Base-by-base conservation (phyloP, 2,797 vertebrate species). In the Acanthurus tractus region DNA sequence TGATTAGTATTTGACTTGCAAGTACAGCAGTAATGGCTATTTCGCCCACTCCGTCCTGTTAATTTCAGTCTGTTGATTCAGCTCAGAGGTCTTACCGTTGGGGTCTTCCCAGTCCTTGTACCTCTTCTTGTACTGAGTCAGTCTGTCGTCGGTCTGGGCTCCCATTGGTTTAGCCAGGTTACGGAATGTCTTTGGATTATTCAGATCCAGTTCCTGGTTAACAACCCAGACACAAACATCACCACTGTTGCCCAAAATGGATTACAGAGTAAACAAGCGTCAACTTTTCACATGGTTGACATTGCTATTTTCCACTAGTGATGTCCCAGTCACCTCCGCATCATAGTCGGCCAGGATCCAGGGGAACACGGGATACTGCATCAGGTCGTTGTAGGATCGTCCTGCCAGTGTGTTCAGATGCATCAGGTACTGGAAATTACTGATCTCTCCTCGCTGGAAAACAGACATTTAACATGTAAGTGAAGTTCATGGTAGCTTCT, bases 361-460 rank as follows among this genome's bases (percentile, higher is more conserved):
- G 48, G 98, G 98, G 81, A 99, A 99, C 75, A 99, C 98, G 0
- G 98, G 98, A 75, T 99, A 99, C 94, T 99, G 98, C 98, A 99
- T 99, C 77, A 99, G 96, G 82, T 99, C 98, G 1, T 99, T 99
- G 83, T 99, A 99, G 13, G 98, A 99, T 74, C 98, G 96, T 55
- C 98, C 98, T 0, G 98, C 98, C 93, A 99, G 79, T 0, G 98
- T 99, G 94, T 99, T 99, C 77, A 99, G 95, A 81, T 99, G 98
- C 98, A 99, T 99, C 92, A 99, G 90, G 84, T 99, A 99, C 94
- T 99, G 98, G 94, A 99, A 99, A 90, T 99, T 99, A 91, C 98
- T 99, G 94, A 99, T 99, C 94, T 99, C 98, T 80, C 98, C 98
- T 94, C 97, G 96, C 98, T 99, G 75, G 58, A 67, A 59, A 56